Evolutionary conservation across 64 coral and sea anemone genomes (phyloP), one percentile per base, ranked within the genome.

Genomic region (Stylophora pistillata): DNA sequence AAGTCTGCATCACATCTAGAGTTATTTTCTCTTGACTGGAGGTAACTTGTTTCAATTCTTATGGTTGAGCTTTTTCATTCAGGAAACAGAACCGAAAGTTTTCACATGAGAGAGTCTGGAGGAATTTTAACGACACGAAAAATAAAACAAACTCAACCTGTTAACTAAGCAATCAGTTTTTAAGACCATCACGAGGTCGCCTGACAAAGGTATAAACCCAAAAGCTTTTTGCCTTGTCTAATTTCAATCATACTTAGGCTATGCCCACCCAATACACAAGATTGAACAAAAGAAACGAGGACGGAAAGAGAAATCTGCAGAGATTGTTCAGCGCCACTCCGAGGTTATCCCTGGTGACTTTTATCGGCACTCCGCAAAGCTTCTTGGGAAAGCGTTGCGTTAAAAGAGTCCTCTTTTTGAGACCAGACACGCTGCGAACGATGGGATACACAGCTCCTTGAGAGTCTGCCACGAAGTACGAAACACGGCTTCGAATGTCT

Each of bases 361-460:
- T 9, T 27, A 18, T 4, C 21, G 87, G 71, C 26, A 96, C 68
- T 16, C 91, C 77, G 76, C 87, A 91, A 79, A 91, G 65, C 58
- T 58, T 88, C 77, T 87, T 86, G 59, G 70, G 76, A 56, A 96
- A 96, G 15, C 80, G 53, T 52, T 71, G 82, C 27, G 86, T 96
- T 5, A 96, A 70, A 71, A 96, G 73, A 23, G 73, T 71, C 18
- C 73, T 92, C 13, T 57, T 23, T 15, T 90, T 88, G 71, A 85
- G 89, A 41, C 82, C 80, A 9, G 61, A 77, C 13, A 79, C 37
- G 53, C 65, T 79, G 30, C 95, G 95, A 52, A 96, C 86, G 81
- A 96, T 92, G 7, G 95, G 95, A 77, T 96, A 96, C 4, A 96
- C 95, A 1, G 95, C 91, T 27, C 95, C 95, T 27, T 96, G 87